Evolutionary conservation across 2,797 vertebrate genomes (phyloP), one percentile per base, ranked within the genome.

Genomic region (Enteromius trimaculatus): DNA sequence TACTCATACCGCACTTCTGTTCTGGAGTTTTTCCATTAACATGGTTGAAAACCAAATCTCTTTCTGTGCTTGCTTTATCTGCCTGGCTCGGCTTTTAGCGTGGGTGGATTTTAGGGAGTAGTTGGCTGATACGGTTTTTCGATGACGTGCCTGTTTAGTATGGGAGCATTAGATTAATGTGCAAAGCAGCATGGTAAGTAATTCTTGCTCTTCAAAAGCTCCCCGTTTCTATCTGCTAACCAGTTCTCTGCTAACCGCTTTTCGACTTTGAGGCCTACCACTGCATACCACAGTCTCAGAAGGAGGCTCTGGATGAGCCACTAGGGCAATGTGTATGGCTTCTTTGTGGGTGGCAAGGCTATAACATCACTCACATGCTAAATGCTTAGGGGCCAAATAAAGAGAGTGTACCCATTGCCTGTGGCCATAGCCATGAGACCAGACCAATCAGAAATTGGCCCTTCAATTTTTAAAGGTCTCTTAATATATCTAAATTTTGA

Each of bases 321-420:
- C 82, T 88, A 81, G 86, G 93, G 92, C 69, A 86, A 91, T 95
- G 90, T 94, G 91, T 96, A 93, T 92, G 92, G 90, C 91, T 92
- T 91, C 83, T 90, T 86, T 92, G 94, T 94, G 95, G 96, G 95
- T 88, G 93, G 92, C 82, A 90, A 86, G 80, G 14, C 55, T 92
- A 88, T 91, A 88, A 90, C 90, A 86, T 93, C 90, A 89, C 92
- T 92, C 91, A 93, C 58, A 64, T 81, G n/a, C 29, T 65, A 91
- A 90, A 91, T 93, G 93, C 89, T 88, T 81, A 89, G 89, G 93
- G 92, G 90, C 84, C 91, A 87, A 88, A 91, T 90, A 90, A 93
- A 93, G 94, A 77, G 72, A 31, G 51, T 76, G 93, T 93, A 93
- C 93, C 92, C 93, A 94, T 95, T 96, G 95, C 92, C 94, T 92